Conservation (phyloP, 1,140 invertebrate species). For the Lepeophtheirus salmonis region DNA sequence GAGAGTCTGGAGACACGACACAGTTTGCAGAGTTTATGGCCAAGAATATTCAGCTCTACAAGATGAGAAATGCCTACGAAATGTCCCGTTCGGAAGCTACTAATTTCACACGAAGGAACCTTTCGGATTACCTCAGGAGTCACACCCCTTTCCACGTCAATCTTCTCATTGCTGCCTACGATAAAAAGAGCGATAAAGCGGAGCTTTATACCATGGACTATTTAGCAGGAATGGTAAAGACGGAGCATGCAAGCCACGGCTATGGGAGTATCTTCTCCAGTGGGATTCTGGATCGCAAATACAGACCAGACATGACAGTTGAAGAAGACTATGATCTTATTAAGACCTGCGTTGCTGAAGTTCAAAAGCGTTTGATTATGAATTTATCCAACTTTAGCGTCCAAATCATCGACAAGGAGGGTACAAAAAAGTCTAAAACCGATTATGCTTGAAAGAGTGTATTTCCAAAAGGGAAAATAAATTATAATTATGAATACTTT, state of each 20-base stretch:
- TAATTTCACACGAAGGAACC: slow-evolving; percentile 43
- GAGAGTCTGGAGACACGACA: slow-evolving; percentile 81
- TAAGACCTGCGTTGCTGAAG: slow-evolving; percentile 69
- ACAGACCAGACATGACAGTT: slow-evolving; percentile 55
- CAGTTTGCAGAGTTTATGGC: slow-evolving; percentile 97
- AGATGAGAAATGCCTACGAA: slow-evolving; percentile 88
- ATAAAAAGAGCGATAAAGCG: slow-evolving; percentile 43
- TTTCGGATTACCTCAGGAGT: slow-evolving; percentile 79
- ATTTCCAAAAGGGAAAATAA: no score
- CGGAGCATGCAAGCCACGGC: slow-evolving; percentile 82
- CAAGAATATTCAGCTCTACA: slow-evolving; percentile 95
- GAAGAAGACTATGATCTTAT: slow-evolving; percentile 66
- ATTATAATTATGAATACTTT: no score
- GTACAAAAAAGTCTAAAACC: no score
- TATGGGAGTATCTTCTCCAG: slow-evolving; percentile 84
- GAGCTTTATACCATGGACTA: slow-evolving; percentile 85
- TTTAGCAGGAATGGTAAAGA: slow-evolving; percentile 60
- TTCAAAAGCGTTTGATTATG: slow-evolving; percentile 72
- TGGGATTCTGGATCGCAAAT: slow-evolving; percentile 79
- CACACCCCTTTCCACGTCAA: slow-evolving; percentile 69
- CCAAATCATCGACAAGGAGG: no score
- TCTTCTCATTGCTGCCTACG: slow-evolving; percentile 69
- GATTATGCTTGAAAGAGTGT: no score
- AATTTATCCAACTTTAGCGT: slow-evolving; percentile 79
- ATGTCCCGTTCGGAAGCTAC: slow-evolving; percentile 75